Base-by-base conservation (phyloP, 2,113 vertebrate species). In the Balaeniceps rex region DNA sequence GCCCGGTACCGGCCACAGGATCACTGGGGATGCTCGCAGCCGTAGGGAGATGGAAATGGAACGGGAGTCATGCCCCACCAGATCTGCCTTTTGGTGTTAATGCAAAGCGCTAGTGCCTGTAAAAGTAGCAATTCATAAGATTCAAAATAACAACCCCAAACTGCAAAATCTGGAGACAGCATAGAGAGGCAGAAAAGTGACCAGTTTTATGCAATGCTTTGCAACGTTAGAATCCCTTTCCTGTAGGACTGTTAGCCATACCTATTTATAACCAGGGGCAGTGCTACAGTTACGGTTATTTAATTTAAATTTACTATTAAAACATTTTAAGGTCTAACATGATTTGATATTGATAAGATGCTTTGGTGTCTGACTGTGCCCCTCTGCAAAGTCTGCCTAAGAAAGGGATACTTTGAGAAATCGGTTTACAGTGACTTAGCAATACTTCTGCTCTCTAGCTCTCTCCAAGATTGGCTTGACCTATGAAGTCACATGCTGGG, bases 401-500 rank as follows among this genome's bases (percentile, higher is more conserved):
- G 80, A 64, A 82, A 46, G 19, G 15, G 18, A 68, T 71, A 14
- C 18, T 66, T 60, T 47, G 15, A 76, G 54, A 93, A 93, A 40
- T 12, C 1, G 1, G 15, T 85, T 90, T 80, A 38, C 64, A 82
- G 54, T 61, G 28, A 57, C 46, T 80, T 89, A 82, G 64, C 52
- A 71, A 19, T 69, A 42, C 17, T 91, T 89, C 22, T 44, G 55
- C 70, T 91, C 46, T 96, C 11, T 51, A 36, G 52, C 58, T 64
- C 14, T 75, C 52, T 93, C 74, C 42, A 22, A 95, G 79, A 93
- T 33, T 92, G 84, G 49, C 76, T 93, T 90, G 79, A 84, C 85
- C 71, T 83, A 65, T 76, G 61, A 88, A 93, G 60, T 87, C 63
- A 11, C 57, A 9, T 42, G 42, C 46, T 95, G 71, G 68, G 49